Evolutionary conservation across 2,113 vertebrate genomes (phyloP), one percentile per base, ranked within the genome.

Genomic region (Zingel zingel): DNA sequence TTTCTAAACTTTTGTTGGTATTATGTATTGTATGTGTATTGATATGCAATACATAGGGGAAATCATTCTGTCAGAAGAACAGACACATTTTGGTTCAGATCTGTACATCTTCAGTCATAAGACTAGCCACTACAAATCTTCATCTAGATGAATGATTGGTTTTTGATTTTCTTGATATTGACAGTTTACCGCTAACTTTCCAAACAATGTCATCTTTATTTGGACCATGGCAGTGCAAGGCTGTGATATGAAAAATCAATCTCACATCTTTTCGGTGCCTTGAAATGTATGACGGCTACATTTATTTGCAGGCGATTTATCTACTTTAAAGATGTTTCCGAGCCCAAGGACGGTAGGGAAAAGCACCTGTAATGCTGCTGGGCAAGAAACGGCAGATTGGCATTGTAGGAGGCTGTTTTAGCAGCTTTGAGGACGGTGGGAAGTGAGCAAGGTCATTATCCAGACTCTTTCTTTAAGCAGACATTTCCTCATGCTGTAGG

Each of bases 391-490:
- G 5, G 54, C 21, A 14, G 15, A 25, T 45, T 53, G 57, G 57
- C 33, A 64, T 30, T 18, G 33, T 30, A 21, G 23, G 18, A 51
- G 1, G 30, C 57, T n/a, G n/a, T 59, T 59, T 18, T 39, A 15
- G 75, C 19, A 68, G 27, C 64, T 70, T 16, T 21, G 18, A 56
- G 4, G 8, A 48, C 51, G 65, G 25, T 43, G 27, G 1, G 27
- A 16, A 65, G 19, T 7, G 39, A 80, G 15, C 36, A 65, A 73
- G 69, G 69, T 66, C 61, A 51, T 57, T 27, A 50, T 58, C 10
- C 10, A 56, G 33, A 36, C 39, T 48, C 9, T 36, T 36, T 68
- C 8, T 68, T 7, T 58, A 36, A 36, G 54, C 25, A 47, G 51
- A 11, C 48, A n/a, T 71, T 18, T 43, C 47, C 59, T 33, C 58